Conservation (phyloP, 2,888 invertebrate genomes). For the Deilephila elpenor region DNA sequence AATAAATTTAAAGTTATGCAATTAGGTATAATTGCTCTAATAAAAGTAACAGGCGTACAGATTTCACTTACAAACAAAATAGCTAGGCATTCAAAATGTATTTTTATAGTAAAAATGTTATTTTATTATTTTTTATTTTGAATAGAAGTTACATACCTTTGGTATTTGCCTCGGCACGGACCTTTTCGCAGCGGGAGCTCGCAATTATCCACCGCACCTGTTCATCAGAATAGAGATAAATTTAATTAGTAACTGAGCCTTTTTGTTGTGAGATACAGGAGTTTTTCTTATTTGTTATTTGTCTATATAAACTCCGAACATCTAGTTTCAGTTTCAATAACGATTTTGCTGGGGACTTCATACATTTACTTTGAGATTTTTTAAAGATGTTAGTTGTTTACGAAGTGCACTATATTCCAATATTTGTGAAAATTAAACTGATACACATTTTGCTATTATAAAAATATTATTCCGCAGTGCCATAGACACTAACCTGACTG, state of each 20-base stretch:
- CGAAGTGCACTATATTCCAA: too few species aligned
- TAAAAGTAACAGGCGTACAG: background rate
- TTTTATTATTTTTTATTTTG: background rate
- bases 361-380: too few species aligned
- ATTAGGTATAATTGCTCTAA: background rate
- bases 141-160: background rate
- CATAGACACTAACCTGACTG: background rate
- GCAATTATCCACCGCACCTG: conserved; percentile 5
- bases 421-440: too few species aligned
- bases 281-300: too few species aligned
- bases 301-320: too few species aligned
- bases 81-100: too few species aligned
- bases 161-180: conserved; percentile 10
- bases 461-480: background rate
- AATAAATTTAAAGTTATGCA: background rate
- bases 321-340: too few species aligned
- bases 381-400: too few species aligned
- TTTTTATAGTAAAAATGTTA: background rate
- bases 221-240: background rate
- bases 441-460: background rate
- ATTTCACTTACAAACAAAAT: background rate
- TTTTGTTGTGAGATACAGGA: too few species aligned
- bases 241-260: too few species aligned
- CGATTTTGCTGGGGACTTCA: too few species aligned
- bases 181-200: conserved; percentile 6